Evolutionary conservation across 2,797 vertebrate genomes (phyloP).

Genomic region (Cynopterus sphinx): DNA sequence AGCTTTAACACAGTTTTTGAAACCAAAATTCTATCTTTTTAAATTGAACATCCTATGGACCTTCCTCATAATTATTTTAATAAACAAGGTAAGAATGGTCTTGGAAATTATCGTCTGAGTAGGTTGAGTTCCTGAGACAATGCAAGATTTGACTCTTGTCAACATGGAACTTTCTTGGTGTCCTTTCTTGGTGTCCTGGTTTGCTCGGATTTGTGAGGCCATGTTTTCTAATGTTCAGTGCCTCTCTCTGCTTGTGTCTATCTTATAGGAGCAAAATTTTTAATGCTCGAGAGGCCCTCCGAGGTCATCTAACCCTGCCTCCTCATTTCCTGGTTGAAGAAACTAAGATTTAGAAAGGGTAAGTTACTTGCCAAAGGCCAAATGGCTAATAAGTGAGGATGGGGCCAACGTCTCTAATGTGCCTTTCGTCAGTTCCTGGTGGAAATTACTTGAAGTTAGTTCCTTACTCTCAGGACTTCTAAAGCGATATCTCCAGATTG

Average conservation of each 20-base stretch:
- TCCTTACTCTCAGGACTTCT: not conserved
- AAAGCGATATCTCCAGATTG: not conserved
- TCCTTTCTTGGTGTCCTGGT: not conserved
- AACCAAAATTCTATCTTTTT: not conserved
- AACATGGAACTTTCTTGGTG: not conserved
- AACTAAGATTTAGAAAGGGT: not conserved
- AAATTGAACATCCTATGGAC: not conserved
- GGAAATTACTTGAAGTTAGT: not conserved
- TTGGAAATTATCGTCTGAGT: not conserved
- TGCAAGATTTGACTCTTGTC: not conserved
- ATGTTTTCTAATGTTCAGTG: not conserved
- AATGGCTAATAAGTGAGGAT: not conserved
- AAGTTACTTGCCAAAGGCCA: not conserved
- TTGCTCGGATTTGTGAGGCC: not conserved
- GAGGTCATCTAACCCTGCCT: not conserved
- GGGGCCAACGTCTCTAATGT: not conserved
- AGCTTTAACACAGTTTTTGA: not conserved
- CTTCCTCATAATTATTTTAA: not conserved
- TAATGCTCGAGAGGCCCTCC: not conserved
- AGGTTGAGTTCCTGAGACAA: not conserved
- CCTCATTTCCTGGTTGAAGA: not conserved
- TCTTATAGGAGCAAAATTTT: not conserved
- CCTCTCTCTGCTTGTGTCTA: not conserved
- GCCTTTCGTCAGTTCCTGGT: not conserved
- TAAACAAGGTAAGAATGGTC: not conserved